phyloP scores from a whole-genome alignment of 2,797 vertebrate species.

The Mycteria americana region DNA sequence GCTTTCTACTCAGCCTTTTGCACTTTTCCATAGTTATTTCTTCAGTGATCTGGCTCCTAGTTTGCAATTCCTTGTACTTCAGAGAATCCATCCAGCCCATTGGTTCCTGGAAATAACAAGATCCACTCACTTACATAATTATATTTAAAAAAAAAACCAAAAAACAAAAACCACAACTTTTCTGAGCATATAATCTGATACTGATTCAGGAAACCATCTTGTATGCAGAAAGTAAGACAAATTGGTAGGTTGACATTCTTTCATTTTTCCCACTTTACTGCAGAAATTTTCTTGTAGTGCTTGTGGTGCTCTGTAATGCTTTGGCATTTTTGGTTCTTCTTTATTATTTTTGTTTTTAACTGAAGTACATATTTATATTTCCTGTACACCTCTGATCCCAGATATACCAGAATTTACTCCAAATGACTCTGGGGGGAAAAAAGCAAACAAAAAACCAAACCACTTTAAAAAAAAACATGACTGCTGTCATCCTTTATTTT shows the following conservation, averaged over 20 bases:
- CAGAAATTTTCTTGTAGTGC: not conserved
- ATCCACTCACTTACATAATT: not conserved
- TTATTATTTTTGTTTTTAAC: not conserved
- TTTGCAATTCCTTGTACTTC: not conserved
- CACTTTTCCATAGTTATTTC: not conserved
- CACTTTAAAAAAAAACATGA: accelerated
- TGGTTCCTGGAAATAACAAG: not conserved
- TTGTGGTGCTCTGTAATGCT: not conserved
- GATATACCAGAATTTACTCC: not conserved
- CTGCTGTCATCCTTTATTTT: not conserved
- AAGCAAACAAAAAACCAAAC: not conserved
- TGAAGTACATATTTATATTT: not conserved
- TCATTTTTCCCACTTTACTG: not conserved
- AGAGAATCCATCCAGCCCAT: not conserved
- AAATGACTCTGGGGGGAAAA: not conserved
- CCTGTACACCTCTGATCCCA: not conserved
- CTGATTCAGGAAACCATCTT: not conserved
- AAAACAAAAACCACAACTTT: accelerated
- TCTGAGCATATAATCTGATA: not conserved
- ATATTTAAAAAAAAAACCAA: not conserved
- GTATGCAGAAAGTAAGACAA: not conserved
- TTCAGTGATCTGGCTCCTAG: not conserved
- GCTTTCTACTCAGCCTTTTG: not conserved
- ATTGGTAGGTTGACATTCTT: accelerated
- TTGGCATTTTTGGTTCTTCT: not conserved